Base-by-base conservation (phyloP, 1,140 invertebrate genomes). In the Papilio polyxenes region DNA sequence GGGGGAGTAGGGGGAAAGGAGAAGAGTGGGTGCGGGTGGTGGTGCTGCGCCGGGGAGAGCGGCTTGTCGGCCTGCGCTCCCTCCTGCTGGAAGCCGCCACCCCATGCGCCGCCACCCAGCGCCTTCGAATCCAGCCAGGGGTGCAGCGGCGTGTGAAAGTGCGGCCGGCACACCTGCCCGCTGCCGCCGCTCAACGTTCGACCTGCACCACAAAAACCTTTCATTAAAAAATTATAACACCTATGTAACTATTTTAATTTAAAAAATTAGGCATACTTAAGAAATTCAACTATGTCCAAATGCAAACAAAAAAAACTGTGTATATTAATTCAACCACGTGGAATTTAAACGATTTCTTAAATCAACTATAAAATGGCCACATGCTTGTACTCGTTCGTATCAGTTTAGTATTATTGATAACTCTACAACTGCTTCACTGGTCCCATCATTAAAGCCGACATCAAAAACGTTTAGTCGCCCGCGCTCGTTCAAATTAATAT, bases 1-100 rank as follows among this genome's bases (percentile, higher is more conserved):
- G 98, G 98, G 78, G 98, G 98, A 87, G 98, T 98, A 62, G 98
- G 98, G 77, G 98, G 98, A 91, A 98, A 98, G 86, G 97, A 97
- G 95, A 98, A 98, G 80, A 98, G 96, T 86, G 97, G 97, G 83
- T 96, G 96, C 44, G 96, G 95, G 86, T 96, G 96, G 89, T 97
- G 96, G 95, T 90, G 96, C 95, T 89, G 96, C 90, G 91, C 95
- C 83, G 97, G 95, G 78, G 96, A 96, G 81, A 97, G 95, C 75
- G 96, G 96, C 86, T 96, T 96, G 89, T 96, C 95, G 84, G 95
- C 91, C 86, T 85, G 95, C 94, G 92, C 95, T 87, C 95, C 94
- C 85, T 96, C 92, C 95, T 90, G 95, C 94, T 92, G 95, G 91
- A 87, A 97, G 95, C 94, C 96, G 95, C 94, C 96, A 95, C 96